A percentile compares a stretch with the other conserved stretches of the same genome.
phyloP scores from a whole-genome alignment of 2,888 invertebrate genomes.

The Cheilosia urbana region DNA sequence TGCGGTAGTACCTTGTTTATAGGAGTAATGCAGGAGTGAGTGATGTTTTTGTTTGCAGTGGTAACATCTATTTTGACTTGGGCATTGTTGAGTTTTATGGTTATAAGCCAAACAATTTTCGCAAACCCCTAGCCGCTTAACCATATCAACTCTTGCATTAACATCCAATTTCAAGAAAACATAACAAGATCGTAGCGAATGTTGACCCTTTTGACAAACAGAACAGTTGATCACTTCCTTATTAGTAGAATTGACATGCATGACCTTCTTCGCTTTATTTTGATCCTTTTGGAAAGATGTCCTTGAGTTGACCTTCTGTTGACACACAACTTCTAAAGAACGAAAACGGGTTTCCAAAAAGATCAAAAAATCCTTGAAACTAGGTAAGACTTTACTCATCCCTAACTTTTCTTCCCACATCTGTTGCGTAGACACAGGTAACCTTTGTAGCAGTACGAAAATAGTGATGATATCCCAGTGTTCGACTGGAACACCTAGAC shows the following conservation, averaged over 20 bases:
- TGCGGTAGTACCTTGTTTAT: background rate
- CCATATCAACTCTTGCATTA: background rate
- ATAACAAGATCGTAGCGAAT: no score
- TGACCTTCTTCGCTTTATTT: background rate
- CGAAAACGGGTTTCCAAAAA: no score
- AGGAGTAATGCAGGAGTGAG: background rate
- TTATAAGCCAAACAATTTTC: conserved; percentile 19
- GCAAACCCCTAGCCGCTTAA: conserved; percentile 1
- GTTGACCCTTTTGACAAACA: conserved; percentile 8
- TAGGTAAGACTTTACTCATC: no score
- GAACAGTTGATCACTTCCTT: background rate
- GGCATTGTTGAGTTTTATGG: conserved; percentile 14
- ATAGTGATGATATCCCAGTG: no score
- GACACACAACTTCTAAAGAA: no score
- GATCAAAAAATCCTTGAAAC: no score
- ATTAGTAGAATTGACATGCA: conserved; percentile 2
- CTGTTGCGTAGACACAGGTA: no score
- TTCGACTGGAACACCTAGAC: no score
- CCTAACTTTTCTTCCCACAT: no score
- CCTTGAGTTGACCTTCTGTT: background rate
- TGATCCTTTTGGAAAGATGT: background rate
- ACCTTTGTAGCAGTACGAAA: no score
- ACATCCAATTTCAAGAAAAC: conserved; percentile 8
- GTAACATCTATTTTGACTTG: conserved; percentile 26
- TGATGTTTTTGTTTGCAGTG: conserved; percentile 31